Evolutionary conservation across 2,113 vertebrate genomes (phyloP).

Genomic region (Campylomormyrus tamandua): DNA sequence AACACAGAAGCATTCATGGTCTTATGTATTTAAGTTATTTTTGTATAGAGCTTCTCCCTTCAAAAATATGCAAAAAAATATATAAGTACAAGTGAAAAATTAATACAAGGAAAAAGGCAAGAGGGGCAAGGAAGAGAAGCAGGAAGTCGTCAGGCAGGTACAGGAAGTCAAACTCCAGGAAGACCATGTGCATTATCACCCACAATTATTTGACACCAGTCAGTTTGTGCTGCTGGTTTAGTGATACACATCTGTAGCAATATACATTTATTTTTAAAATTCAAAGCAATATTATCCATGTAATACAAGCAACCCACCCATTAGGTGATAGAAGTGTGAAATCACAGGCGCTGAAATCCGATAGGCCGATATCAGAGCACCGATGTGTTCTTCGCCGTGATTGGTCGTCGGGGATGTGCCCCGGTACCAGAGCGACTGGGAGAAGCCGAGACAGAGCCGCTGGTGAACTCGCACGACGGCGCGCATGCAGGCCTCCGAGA

Average conservation of each 20-base stretch:
- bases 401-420: conserved; percentile 47
- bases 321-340: conserved; percentile 75
- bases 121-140: not conserved
- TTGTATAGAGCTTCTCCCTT: not conserved
- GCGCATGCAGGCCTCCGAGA: conserved; percentile 70
- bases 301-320: conserved; percentile 60
- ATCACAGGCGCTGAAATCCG: conserved; percentile 81
- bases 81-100: not conserved
- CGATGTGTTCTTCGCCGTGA: conserved; percentile 68
- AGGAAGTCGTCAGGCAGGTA: not conserved
- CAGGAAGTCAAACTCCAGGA: not conserved
- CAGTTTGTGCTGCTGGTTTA: not conserved
- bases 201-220: not conserved
- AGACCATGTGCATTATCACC: not conserved
- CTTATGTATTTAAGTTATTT: not conserved
- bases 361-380: conserved; percentile 77
- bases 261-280: not conserved
- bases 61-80: not conserved
- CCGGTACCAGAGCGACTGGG: conserved; percentile 81
- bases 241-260: not conserved
- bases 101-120: not conserved
- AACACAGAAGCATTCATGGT: not conserved
- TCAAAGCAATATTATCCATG: not conserved
- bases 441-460: conserved; percentile 70
- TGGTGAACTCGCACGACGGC: conserved; percentile 74